Percentiles rank a stretch among this genome's conserved stretches.
Evolutionary conservation across 2,888 invertebrate species (phyloP).

Genomic region (Drosophila algonquin): DNA sequence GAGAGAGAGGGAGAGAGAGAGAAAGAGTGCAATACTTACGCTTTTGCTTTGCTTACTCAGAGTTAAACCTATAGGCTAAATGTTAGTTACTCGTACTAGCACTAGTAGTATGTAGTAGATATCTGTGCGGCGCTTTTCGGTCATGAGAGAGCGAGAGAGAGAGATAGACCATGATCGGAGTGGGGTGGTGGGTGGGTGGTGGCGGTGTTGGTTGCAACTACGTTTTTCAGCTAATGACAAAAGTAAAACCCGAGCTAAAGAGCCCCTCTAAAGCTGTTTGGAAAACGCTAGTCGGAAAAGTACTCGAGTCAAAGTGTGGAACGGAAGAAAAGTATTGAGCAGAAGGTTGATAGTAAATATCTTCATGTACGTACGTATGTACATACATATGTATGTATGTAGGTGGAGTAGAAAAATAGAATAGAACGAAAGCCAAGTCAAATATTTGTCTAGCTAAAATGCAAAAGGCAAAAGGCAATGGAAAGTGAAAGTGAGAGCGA

Average conservation of each 20-base stretch:
- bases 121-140: neutral
- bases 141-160: neutral
- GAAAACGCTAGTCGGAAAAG: slow-evolving; percentile 6
- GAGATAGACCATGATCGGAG: neutral
- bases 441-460: slow-evolving; percentile 73
- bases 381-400: neutral
- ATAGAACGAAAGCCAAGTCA: slow-evolving; percentile 56
- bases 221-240: slow-evolving; percentile 38
- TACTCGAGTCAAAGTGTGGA: slow-evolving; percentile 28
- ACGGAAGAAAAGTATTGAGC: slow-evolving; percentile 1
- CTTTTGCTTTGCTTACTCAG: neutral
- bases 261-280: slow-evolving; percentile 12
- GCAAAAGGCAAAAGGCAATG: slow-evolving; percentile 66
- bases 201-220: slow-evolving; percentile 29
- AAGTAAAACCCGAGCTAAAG: slow-evolving; percentile 20
- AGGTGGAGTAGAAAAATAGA: slow-evolving; percentile 13
- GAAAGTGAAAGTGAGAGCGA: neutral
- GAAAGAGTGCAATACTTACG: slow-evolving; percentile 32
- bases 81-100: slow-evolving; percentile 9
- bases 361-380: too few species aligned
- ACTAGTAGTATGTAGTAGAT: neutral
- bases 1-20: slow-evolving; percentile 5
- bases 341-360: neutral
- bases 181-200: neutral
- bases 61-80: slow-evolving; percentile 10